A percentile compares a stretch with the other conserved stretches of the same genome.
Conservation (phyloP, 2,888 invertebrate species). For the Melinopterus prodromus region DNA sequence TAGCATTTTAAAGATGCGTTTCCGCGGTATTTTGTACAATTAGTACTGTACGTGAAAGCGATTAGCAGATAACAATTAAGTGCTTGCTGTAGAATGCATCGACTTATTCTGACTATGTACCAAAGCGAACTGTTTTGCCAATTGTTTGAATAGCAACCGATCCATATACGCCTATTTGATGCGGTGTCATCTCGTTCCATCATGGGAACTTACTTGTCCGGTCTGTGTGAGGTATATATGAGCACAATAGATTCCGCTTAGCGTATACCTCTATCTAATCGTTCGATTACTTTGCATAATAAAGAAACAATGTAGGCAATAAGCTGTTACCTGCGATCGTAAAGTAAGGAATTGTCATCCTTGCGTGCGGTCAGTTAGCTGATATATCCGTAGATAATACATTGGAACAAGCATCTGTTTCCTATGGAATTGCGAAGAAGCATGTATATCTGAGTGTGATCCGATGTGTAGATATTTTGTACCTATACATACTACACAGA, state of each 20-base stretch:
- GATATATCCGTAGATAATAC: too few species aligned
- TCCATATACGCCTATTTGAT: neutral
- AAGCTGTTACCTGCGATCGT: neutral
- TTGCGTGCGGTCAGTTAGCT: too few species aligned
- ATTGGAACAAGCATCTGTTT: too few species aligned
- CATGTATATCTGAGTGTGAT: too few species aligned
- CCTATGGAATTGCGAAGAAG: too few species aligned
- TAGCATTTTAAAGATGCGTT: neutral
- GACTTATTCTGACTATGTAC: neutral
- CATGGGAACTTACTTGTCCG: neutral
- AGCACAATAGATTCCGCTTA: neutral
- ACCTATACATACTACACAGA: too few species aligned
- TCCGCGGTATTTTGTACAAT: neutral
- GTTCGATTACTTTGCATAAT: neutral
- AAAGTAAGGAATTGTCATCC: neutral
- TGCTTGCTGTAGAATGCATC: neutral
- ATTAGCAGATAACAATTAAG: neutral
- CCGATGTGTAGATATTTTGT: too few species aligned
- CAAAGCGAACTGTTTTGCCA: neutral
- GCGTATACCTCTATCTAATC: neutral
- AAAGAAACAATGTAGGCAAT: neutral
- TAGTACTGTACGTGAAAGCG: neutral
- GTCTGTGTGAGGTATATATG: neutral
- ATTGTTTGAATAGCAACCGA: neutral
- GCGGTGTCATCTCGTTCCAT: neutral